Evolutionary conservation across 2,888 invertebrate genomes (phyloP), one percentile per base, ranked within the genome.

Genomic region (Stenichneumon culpator): DNA sequence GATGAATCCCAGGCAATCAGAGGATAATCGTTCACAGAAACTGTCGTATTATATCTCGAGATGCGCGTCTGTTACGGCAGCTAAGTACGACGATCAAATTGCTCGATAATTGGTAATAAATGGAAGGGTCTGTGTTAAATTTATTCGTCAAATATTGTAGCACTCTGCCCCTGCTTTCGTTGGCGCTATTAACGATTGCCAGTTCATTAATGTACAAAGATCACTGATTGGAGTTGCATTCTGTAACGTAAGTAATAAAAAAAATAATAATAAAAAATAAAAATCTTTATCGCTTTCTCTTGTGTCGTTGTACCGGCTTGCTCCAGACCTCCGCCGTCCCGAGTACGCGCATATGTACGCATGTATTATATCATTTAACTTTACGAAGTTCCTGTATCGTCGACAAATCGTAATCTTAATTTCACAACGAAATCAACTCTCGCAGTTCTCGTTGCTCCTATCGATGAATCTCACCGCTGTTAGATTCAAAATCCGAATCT

Each of bases 281-380:
- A 47, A 82, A 70, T 82, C 79, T 80, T 85, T 85, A 70, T 69
- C 79, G 83, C 83, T 83, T 83, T 87, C 72, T 79, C 80, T 69
- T 90, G 91, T 90, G 91, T 93, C 92, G 93, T 93, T 94, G 94
- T 93, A 94, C 93, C 93, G 93, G 92, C 93, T 93, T 92, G 92
- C 93, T 93, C 93, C 93, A 91, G 92, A 92, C 92, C 93, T 92
- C 91, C 22, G 75, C 32, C 74, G 14, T 47, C 3, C 16, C 57
- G 25, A 57, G 22, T 57, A 57, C 14, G 57, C 57, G 57, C 39
- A 57, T 22, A 57, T 22, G 57, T 14, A 25, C 57, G 57, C 57
- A 57, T 57, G 44, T 47, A 47, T 47, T 47, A 16, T 47, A 16
- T 47, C 16, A 47, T 52, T 14, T 11, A 57, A 57, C 32, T 16